phyloP scores from a whole-genome alignment of 2,888 invertebrate genomes.

The Pheosia gnoma region DNA sequence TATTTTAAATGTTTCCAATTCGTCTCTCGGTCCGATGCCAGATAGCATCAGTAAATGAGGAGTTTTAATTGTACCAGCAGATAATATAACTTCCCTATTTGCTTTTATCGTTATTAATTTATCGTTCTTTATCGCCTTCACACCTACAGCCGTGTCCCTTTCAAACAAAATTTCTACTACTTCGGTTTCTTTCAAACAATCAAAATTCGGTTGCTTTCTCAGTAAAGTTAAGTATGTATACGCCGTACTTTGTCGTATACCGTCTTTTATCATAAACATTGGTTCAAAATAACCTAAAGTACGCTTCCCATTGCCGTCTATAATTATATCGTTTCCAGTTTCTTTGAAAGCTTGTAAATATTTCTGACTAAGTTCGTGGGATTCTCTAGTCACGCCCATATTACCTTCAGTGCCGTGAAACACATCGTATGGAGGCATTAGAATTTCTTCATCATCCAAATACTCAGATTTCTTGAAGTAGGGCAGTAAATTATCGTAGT shows the following conservation, averaged over 20 bases:
- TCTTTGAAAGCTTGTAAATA: slow-evolving; percentile 64
- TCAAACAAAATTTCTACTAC: slow-evolving; percentile 75
- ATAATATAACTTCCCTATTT: slow-evolving; percentile 71
- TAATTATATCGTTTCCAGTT: slow-evolving; percentile 56
- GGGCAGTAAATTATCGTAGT: slow-evolving; percentile 39
- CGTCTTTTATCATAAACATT: slow-evolving; percentile 67
- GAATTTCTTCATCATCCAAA: slow-evolving; percentile 35
- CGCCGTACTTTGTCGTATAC: slow-evolving; percentile 75
- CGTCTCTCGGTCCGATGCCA: slow-evolving; percentile 68
- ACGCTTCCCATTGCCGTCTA: slow-evolving; percentile 24
- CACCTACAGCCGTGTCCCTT: slow-evolving; percentile 64
- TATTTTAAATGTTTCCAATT: slow-evolving; percentile 59
- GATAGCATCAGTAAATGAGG: slow-evolving; percentile 76
- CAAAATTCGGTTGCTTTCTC: slow-evolving; percentile 53
- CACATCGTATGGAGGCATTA: slow-evolving; percentile 25
- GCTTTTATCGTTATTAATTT: slow-evolving; percentile 44
- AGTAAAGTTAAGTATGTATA: slow-evolving; percentile 68
- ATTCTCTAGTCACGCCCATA: slow-evolving; percentile 57
- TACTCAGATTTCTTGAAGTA: slow-evolving; percentile 55
- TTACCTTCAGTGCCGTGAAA: slow-evolving; percentile 65
- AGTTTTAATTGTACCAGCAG: slow-evolving; percentile 70
- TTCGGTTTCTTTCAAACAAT: slow-evolving; percentile 66
- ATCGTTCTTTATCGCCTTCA: slow-evolving; percentile 41
- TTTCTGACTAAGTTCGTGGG: slow-evolving; percentile 26
- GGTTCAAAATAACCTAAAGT: slow-evolving; percentile 70